phyloP scores from a whole-genome alignment of 1,140 invertebrate species.

The Temnothorax longispinosus region DNA sequence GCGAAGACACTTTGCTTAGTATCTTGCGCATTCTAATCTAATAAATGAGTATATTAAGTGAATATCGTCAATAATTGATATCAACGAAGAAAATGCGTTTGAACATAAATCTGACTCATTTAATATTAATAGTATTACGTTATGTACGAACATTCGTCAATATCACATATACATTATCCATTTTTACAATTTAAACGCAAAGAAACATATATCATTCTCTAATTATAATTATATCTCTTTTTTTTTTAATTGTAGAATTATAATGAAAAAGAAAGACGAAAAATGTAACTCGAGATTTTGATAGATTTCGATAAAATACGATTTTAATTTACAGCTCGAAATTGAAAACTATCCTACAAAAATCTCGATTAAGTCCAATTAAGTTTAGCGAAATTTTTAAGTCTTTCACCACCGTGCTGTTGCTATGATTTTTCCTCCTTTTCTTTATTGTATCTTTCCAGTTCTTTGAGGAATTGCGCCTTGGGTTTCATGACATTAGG shows the following conservation, averaged over 20 bases:
- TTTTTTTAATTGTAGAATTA: background rate
- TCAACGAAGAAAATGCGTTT: background rate
- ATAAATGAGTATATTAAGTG: background rate
- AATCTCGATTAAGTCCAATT: constrained; percentile 28
- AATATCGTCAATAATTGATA: background rate
- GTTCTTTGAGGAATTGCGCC: constrained; percentile 94
- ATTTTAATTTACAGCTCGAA: constrained; percentile 21
- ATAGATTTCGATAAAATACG: constrained; percentile 13
- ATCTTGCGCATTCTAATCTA: background rate
- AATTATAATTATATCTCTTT: constrained; percentile 9
- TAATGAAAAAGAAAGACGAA: background rate
- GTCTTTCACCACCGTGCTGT: constrained; percentile 53
- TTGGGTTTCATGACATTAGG: constrained; percentile 97
- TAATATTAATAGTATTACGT: constrained; percentile 19
- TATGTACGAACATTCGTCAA: constrained; percentile 6
- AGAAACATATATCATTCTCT: background rate
- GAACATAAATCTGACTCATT: background rate
- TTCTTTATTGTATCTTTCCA: constrained; percentile 96
- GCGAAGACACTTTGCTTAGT: background rate
- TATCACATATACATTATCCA: background rate
- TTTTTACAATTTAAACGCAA: constrained; percentile 29
- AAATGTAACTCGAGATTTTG: background rate
- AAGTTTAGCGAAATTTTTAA: constrained; percentile 55
- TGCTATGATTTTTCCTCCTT: constrained; percentile 95
- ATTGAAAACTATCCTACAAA: constrained; percentile 48